Base-by-base conservation (phyloP, 2,888 invertebrate species). In the Phrixothrix hirtus region DNA sequence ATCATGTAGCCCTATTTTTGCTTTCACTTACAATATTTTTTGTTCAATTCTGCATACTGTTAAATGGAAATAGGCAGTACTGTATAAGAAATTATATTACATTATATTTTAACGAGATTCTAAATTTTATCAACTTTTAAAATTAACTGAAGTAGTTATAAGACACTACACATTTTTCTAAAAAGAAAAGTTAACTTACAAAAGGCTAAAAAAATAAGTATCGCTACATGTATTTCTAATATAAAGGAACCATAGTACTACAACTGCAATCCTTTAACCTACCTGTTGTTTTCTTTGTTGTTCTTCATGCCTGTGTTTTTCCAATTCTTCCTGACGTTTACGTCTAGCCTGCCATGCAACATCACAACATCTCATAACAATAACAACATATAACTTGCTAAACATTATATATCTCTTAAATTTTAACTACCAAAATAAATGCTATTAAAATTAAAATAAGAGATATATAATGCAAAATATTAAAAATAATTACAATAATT, bases 281-380 rank as follows among this genome's bases (percentile, higher is more conserved):
- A 92, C 92, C 89, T 93, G 92, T 75, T 90, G 89, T 74, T 88
- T 89, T 67, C 91, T 85, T 62, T 87, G 82, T 67, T 91, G 88
- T 61, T 92, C 92, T 77, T 92, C 91, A 60, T 87, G 84, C 73
- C 87, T 88, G 72, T 87, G 87, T 71, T 87, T 89, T 76, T 92
- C 92, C 67, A 88, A 75, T 73, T 92, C 91, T 78, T 92, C 92
- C 72, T 92, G 90, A 57, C 88, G 87, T 77, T 87, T 88, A 76
- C 88, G 84, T 72, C 90, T 88, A 75, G 90, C 90, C 91, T 92
- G 83, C 77, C 77, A 78, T 75, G 70, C 72, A 78, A 76, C 72
- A 78, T 78, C 78, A 80, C 80, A 81, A 80, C 75, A 67, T 59
- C 58, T 62, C 61, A 65, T 62, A 55, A 67, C 63, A 60, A 51